Conservation (phyloP, 2,888 invertebrate genomes). For the Calephelis perditalis region DNA sequence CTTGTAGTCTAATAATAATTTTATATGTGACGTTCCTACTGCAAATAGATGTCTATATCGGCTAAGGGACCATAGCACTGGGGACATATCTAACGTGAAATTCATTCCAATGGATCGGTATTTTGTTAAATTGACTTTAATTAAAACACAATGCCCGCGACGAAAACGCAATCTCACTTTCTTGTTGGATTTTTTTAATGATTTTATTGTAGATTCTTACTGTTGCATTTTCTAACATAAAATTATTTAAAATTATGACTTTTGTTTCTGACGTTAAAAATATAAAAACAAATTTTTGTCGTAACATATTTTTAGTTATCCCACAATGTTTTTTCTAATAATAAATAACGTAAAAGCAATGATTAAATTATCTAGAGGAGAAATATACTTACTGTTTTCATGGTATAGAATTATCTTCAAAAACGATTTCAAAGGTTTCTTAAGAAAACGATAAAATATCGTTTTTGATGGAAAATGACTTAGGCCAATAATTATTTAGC, state of each 20-base stretch:
- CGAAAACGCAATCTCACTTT: too few relatives aligned
- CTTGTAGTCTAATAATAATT: conserved; percentile 71
- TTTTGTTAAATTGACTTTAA: not conserved
- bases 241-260: too few relatives aligned
- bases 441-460: conserved; percentile 17
- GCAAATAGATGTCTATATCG: conserved; percentile 44
- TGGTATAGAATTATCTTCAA: conserved; percentile 34
- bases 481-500: conserved; percentile 32
- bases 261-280: too few relatives aligned
- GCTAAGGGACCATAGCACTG: conserved; percentile 25
- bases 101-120: not conserved
- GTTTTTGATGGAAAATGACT: conserved; percentile 22
- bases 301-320: too few relatives aligned
- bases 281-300: too few relatives aligned
- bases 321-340: too few relatives aligned
- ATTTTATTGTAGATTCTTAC: too few relatives aligned
- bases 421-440: conserved; percentile 21
- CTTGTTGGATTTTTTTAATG: too few relatives aligned
- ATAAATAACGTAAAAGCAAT: not conserved
- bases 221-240: too few relatives aligned
- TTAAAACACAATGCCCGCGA: not conserved
- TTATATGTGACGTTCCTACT: conserved; percentile 58
- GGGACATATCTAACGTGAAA: not conserved
- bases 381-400: conserved; percentile 8
- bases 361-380: not conserved